Conservation (phyloP, 2,113 vertebrate genomes). For the Ptilorrhoa leucosticta region DNA sequence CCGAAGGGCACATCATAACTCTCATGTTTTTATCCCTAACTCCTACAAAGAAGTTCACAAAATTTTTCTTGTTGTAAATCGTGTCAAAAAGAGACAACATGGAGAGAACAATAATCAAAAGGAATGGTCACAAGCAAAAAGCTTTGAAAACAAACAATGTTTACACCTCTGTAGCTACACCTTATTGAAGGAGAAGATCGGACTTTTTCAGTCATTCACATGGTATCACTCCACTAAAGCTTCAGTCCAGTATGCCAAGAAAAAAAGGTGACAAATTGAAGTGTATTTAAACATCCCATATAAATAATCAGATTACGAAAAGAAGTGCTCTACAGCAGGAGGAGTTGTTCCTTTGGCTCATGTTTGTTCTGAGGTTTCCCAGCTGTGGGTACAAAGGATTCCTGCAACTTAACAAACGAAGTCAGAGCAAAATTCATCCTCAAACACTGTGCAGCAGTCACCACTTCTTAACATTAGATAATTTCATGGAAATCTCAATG, state of each 20-base stretch:
- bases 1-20: neutral
- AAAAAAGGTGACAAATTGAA: neutral
- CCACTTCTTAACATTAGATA: neutral
- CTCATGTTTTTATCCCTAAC: neutral
- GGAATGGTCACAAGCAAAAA: neutral
- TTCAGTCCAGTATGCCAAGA: neutral
- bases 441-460: neutral
- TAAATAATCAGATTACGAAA: neutral
- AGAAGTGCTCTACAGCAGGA: neutral
- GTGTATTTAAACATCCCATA: neutral
- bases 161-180: neutral
- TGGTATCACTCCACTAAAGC: neutral
- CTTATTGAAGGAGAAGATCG: neutral
- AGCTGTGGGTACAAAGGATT: neutral
- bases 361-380: neutral
- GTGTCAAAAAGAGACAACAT: neutral
- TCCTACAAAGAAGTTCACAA: neutral
- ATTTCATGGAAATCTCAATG: neutral
- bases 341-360: neutral
- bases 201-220: neutral
- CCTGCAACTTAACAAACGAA: neutral
- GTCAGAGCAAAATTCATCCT: neutral
- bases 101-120: neutral
- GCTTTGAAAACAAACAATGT: neutral
- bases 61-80: neutral